Evolutionary conservation across 30 jellyfish, hydroid and myxozoan species (phyloP).

Genomic region (Mastigias papua): DNA sequence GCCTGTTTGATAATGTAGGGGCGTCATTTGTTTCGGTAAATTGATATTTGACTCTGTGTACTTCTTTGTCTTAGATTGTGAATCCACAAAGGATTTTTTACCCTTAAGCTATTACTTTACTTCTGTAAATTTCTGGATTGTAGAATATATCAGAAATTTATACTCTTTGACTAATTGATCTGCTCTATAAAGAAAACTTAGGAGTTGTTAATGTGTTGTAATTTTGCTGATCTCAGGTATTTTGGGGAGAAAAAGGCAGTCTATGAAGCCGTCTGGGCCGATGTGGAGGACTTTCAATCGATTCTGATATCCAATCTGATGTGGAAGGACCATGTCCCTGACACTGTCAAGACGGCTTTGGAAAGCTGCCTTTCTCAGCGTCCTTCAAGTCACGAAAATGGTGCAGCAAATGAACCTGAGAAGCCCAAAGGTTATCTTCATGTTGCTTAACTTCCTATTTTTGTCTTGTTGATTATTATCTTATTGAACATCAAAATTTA

Average conservation of each 20-base stretch:
- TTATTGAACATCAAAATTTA: no score
- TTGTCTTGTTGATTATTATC: background rate
- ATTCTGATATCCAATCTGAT: conserved; percentile 85
- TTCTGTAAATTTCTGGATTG: no score
- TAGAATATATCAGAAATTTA: no score
- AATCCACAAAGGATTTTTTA: no score
- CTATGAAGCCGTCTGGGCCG: conserved; percentile 88
- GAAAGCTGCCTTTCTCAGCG: conserved; percentile 28
- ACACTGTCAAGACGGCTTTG: conserved; percentile 76
- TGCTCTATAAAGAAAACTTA: background rate
- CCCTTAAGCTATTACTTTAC: no score
- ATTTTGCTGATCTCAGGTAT: no score
- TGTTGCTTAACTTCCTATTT: background rate
- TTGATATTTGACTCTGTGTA: no score
- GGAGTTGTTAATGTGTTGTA: no score
- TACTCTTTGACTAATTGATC: no score
- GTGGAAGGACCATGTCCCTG: conserved; percentile 95
- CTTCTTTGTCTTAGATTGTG: no score
- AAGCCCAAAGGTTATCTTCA: conserved; percentile 1
- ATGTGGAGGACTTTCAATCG: conserved; percentile 88
- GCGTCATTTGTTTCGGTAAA: no score
- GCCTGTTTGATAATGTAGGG: no score
- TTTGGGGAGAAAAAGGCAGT: conserved; percentile 78
- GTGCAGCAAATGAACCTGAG: conserved; percentile 21
- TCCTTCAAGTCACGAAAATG: background rate